These are phyloP conservation scores for Apocrypta bakeri DNA, from an alignment of 1,140 invertebrate genomes.

Conservation along the genomic window DNA sequence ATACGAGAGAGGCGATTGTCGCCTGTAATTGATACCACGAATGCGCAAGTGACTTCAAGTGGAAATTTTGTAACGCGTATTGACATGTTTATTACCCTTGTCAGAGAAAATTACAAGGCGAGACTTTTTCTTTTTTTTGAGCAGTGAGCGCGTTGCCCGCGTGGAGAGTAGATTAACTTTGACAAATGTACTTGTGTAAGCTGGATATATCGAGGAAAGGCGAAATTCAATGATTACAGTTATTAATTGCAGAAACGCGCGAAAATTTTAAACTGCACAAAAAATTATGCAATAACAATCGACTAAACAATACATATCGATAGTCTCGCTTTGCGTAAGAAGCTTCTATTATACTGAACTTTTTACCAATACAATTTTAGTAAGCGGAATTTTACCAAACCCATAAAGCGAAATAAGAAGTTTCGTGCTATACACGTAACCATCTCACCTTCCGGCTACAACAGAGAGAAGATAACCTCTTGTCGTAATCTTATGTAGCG, in stretches of 20 bases:
- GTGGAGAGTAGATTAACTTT: background rate
- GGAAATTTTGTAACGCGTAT: background rate
- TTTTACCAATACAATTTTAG: too few relatives aligned
- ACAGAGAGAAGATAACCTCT: background rate
- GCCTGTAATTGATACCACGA: background rate
- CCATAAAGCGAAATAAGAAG: too few relatives aligned
- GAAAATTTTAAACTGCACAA: too few relatives aligned
- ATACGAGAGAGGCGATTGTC: background rate
- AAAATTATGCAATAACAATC: too few relatives aligned
- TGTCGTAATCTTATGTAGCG: background rate
- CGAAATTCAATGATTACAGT: too few relatives aligned
- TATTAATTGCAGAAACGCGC: too few relatives aligned
- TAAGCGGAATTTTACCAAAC: too few relatives aligned
- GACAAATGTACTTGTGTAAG: too few relatives aligned
- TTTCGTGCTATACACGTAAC: background rate
- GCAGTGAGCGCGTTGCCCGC: background rate
- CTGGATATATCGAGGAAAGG: too few relatives aligned
- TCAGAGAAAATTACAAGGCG: background rate
- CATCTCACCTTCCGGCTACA: background rate
- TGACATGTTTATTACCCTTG: background rate
- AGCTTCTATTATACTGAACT: too few relatives aligned
- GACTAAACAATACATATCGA: too few relatives aligned
- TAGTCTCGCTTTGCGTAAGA: too few relatives aligned
- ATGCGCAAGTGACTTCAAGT: conserved; percentile 13
- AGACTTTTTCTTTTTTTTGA: background rate